phyloP scores from a whole-genome alignment of 2,797 vertebrate genomes.

The Pangasius krempfi region DNA sequence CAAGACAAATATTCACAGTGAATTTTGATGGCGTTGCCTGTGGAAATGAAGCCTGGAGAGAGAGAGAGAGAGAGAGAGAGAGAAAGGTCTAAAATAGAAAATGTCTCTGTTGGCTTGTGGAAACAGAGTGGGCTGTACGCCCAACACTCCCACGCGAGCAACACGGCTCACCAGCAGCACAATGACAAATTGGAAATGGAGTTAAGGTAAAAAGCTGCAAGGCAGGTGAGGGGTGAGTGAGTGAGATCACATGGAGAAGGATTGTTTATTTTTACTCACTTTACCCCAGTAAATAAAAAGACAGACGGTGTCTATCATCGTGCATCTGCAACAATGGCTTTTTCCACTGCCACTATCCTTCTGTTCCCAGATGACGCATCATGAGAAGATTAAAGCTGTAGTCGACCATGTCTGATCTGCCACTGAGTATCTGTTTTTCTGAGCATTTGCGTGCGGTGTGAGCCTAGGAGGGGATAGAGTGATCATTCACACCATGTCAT shows the following conservation, averaged over 20 bases:
- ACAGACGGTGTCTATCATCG: constrained; percentile 29
- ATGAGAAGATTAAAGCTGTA: constrained; percentile 29
- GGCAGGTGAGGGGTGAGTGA: constrained; percentile 13
- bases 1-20: constrained; percentile 40
- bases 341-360: background rate
- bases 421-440: constrained; percentile 10
- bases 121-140: constrained; percentile 49
- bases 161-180: constrained; percentile 30
- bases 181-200: constrained; percentile 2
- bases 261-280: constrained; percentile 10
- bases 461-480: background rate
- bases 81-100: constrained; percentile 40
- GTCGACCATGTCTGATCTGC: constrained; percentile 9
- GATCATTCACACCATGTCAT: constrained; percentile 4
- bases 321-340: constrained; percentile 1
- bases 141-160: constrained; percentile 54
- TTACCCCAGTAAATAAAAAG: constrained; percentile 10
- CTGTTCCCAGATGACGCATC: constrained; percentile 8
- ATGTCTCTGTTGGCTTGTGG: constrained; percentile 31
- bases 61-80: background rate
- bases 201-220: constrained; percentile 5
- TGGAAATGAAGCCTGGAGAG: constrained; percentile 15
- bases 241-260: background rate
- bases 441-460: background rate
- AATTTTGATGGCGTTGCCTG: constrained; percentile 29